A percentile compares a stretch with the other conserved stretches of the same genome.
Conservation (phyloP, 2,113 vertebrate genomes). For the Paradisaea rubra region DNA sequence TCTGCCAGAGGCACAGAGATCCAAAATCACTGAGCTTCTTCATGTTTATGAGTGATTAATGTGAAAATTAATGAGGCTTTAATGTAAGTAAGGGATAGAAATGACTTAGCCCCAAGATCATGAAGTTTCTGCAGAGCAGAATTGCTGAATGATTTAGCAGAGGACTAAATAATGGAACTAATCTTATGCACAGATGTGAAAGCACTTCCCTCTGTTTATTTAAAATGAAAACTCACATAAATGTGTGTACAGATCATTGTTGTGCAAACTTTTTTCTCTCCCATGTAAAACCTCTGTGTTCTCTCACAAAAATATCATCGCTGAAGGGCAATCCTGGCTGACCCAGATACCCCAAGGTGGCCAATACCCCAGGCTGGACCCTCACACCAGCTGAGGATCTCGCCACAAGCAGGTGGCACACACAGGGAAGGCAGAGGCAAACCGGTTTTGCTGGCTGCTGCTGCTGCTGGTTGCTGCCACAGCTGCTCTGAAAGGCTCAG, state of each 20-base stretch:
- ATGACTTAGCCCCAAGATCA: not conserved
- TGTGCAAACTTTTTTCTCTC: not conserved
- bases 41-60: conserved; percentile 15
- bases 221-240: not conserved
- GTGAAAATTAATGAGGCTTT: conserved; percentile 24
- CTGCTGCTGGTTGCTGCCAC: not conserved
- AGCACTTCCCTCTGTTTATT: not conserved
- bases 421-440: not conserved
- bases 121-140: not conserved
- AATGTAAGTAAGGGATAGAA: conserved; percentile 10
- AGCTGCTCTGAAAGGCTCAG: not conserved
- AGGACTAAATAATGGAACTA: not conserved
- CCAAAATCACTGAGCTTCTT: not conserved
- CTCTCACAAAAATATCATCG: not conserved
- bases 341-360: not conserved
- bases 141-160: not conserved
- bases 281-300: not conserved
- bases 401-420: fast-evolving
- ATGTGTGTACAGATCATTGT: not conserved
- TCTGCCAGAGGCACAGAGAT: not conserved
- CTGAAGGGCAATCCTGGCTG: not conserved
- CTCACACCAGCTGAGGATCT: not conserved
- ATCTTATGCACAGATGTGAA: not conserved
- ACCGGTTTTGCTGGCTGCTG: not conserved
- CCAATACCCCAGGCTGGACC: not conserved